Conservation (phyloP, 2,113 vertebrate genomes). For the Globicephala melas region DNA sequence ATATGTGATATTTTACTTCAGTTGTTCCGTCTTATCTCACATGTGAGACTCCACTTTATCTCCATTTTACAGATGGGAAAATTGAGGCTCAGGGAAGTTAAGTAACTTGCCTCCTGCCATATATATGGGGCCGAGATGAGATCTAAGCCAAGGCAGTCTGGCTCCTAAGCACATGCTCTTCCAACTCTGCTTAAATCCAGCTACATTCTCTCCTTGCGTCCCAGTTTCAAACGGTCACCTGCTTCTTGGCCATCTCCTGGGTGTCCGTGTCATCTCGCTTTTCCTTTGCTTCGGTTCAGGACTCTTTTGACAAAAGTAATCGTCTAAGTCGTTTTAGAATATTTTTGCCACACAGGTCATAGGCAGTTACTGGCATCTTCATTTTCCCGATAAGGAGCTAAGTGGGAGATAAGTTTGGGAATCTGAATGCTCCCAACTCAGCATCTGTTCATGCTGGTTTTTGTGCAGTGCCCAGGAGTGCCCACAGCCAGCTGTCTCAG, state of each 20-base stretch:
- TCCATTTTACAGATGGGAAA: not conserved
- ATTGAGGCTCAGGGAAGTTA: not conserved
- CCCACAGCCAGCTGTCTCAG: not conserved
- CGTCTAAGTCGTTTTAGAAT: not conserved
- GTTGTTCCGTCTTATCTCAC: not conserved
- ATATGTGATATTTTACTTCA: not conserved
- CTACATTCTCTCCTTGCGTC: not conserved
- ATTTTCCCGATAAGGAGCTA: not conserved
- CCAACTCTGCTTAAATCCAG: not conserved
- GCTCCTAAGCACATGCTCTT: not conserved
- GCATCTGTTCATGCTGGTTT: not conserved
- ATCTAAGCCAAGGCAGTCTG: not conserved
- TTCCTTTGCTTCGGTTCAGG: not conserved
- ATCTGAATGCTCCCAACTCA: not conserved
- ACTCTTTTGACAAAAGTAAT: not conserved
- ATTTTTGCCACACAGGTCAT: not conserved
- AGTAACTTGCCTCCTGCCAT: not conserved
- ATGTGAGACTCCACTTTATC: not conserved
- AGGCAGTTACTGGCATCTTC: not conserved
- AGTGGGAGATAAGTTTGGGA: not conserved
- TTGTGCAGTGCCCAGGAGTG: fast-evolving
- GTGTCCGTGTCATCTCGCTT: too few relatives aligned
- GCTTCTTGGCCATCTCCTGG: not conserved
- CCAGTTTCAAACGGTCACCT: not conserved
- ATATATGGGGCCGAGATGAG: not conserved